These are phyloP conservation scores for Diaperis boleti DNA, from an alignment of 2,888 invertebrate species.

Conservation along the genomic window DNA sequence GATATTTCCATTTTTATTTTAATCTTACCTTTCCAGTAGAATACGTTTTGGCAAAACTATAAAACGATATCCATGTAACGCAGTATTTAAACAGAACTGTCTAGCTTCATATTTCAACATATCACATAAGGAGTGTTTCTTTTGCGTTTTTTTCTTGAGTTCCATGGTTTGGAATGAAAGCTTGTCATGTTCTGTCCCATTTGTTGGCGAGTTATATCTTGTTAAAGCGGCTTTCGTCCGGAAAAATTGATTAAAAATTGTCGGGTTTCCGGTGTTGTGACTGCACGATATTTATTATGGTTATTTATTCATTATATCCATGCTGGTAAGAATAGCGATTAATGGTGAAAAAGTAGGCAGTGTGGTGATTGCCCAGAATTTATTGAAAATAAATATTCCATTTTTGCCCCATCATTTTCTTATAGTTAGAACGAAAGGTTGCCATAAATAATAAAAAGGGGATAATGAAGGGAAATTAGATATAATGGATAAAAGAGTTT, in stretches of 20 bases:
- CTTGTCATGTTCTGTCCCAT: not conserved
- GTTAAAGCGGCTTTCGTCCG: slow-evolving; percentile 6
- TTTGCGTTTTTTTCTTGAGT: slow-evolving; percentile 16
- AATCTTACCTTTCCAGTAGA: slow-evolving; percentile 69
- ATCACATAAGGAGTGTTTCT: slow-evolving; percentile 38
- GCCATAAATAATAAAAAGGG: not conserved
- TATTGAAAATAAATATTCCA: not conserved
- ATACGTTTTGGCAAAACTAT: slow-evolving; percentile 73
- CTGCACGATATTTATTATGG: not conserved
- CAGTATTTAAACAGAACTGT: slow-evolving; percentile 77
- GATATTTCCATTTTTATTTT: not conserved
- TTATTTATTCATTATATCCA: slow-evolving; percentile 17
- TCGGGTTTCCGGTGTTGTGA: slow-evolving; percentile 27
- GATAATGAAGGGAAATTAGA: too few species aligned
- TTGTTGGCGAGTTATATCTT: slow-evolving; percentile 3
- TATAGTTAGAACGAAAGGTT: not conserved
- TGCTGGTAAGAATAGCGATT: not conserved
- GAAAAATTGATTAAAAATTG: slow-evolving; percentile 17
- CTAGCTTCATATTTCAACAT: slow-evolving; percentile 52
- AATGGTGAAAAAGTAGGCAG: not conserved
- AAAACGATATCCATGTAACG: slow-evolving; percentile 79
- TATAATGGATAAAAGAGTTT: too few species aligned
- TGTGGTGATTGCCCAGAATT: not conserved
- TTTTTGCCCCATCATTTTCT: not conserved
- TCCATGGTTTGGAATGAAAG: not conserved